These are phyloP conservation scores for Acinonyx jubatus DNA, from an alignment of 2,113 vertebrate species.

Conservation along the genomic window DNA sequence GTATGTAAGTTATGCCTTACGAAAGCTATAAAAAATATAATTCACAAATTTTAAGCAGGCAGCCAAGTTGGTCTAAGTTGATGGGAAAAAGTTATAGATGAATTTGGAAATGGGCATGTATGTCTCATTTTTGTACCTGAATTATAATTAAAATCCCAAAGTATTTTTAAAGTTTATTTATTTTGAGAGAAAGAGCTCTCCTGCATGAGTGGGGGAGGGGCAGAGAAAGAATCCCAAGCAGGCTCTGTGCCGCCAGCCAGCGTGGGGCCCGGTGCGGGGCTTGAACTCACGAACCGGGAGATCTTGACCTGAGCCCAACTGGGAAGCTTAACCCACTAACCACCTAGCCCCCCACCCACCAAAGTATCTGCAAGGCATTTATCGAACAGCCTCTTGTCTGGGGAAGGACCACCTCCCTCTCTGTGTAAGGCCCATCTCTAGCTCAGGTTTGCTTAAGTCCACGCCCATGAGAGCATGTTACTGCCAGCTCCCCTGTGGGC, in stretches of 20 bases:
- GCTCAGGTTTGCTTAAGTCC: neutral
- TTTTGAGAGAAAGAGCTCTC: no score
- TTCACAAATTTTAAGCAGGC: neutral
- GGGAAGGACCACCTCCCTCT: neutral
- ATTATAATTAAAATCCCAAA: neutral
- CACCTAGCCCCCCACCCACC: no score
- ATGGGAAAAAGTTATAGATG: neutral
- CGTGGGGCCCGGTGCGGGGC: no score
- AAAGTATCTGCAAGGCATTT: neutral
- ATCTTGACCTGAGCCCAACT: no score
- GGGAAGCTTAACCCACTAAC: no score
- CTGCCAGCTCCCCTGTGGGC: neutral
- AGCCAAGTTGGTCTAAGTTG: neutral
- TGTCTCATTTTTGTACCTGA: neutral
- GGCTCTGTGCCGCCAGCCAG: no score
- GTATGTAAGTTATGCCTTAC: neutral
- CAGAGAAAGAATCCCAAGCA: no score
- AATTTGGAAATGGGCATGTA: neutral
- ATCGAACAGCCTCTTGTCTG: neutral
- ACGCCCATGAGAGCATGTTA: rapidly evolving
- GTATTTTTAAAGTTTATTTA: neutral
- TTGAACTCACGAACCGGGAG: no score
- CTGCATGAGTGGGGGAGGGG: no score
- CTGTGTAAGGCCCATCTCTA: rapidly evolving
- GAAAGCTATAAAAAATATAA: neutral